Conservation (phyloP, 2,888 invertebrate genomes). For the Polyommatus icarus region DNA sequence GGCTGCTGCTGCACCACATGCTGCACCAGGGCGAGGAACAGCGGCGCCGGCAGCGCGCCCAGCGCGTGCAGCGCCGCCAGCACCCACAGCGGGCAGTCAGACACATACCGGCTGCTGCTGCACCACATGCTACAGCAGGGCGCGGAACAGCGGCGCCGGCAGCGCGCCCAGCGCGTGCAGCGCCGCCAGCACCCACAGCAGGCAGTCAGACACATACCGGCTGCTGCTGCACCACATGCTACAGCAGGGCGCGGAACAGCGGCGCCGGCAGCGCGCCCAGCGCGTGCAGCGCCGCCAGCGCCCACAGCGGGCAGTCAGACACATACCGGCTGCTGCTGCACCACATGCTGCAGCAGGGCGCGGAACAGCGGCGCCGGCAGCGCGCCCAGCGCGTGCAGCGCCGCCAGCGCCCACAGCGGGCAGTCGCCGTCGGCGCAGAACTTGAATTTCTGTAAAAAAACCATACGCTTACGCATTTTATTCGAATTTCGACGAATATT, state of each 20-base stretch:
- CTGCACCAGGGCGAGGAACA: conserved; percentile 59
- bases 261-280: conserved; percentile 61
- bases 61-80: conserved; percentile 67
- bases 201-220: conserved; percentile 65
- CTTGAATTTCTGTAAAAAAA: conserved; percentile 62
- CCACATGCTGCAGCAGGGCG: conserved; percentile 55
- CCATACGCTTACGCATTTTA: not conserved
- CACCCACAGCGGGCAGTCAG: conserved; percentile 72
- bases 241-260: conserved; percentile 59
- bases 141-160: conserved; percentile 60
- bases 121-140: conserved; percentile 56
- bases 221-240: conserved; percentile 60
- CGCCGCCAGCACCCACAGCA: conserved; percentile 63
- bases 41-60: conserved; percentile 59
- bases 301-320: conserved; percentile 70
- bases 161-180: conserved; percentile 40
- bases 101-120: conserved; percentile 60
- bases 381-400: conserved; percentile 63
- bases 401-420: conserved; percentile 71
- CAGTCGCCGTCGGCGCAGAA: conserved; percentile 73
- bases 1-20: conserved; percentile 54
- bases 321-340: conserved; percentile 63
- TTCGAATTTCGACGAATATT: no score
- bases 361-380: conserved; percentile 63
- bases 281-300: conserved; percentile 66